phyloP scores from a whole-genome alignment of 2,888 invertebrate genomes.

The Andricus curvator region DNA sequence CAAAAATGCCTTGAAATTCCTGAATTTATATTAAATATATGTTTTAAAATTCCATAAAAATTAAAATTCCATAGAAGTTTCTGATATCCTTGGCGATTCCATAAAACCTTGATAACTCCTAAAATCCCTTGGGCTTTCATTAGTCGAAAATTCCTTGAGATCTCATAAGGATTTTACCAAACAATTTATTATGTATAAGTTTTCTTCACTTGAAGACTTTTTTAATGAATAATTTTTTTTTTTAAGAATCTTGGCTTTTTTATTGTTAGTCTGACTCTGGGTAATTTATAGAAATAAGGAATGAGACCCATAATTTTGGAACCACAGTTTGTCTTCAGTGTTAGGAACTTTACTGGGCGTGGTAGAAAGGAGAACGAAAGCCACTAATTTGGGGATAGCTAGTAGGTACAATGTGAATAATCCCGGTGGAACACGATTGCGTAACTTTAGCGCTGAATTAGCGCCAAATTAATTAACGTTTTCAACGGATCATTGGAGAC shows the following conservation, averaged over 20 bases:
- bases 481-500: slow-evolving; percentile 34
- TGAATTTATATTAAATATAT: too few species aligned
- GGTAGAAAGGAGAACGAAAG: slow-evolving; percentile 37
- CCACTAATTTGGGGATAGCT: slow-evolving; percentile 25
- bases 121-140: too few species aligned
- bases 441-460: slow-evolving; percentile 42
- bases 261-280: neutral
- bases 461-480: slow-evolving; percentile 38
- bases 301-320: slow-evolving; percentile 25
- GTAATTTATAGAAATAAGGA: slow-evolving; percentile 33
- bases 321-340: slow-evolving; percentile 38
- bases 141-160: too few species aligned
- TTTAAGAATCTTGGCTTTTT: neutral
- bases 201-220: neutral
- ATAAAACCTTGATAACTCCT: too few species aligned
- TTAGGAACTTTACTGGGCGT: slow-evolving; percentile 38
- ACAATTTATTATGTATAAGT: too few species aligned
- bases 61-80: too few species aligned
- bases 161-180: too few species aligned
- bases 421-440: slow-evolving; percentile 38
- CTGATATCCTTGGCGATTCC: too few species aligned
- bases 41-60: too few species aligned
- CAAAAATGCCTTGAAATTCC: too few species aligned
- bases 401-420: slow-evolving; percentile 42
- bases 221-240: neutral